Evolutionary conservation across 30 jellyfish, hydroid and myxozoan genomes (phyloP).

Genomic region (Hydractinia echinata): DNA sequence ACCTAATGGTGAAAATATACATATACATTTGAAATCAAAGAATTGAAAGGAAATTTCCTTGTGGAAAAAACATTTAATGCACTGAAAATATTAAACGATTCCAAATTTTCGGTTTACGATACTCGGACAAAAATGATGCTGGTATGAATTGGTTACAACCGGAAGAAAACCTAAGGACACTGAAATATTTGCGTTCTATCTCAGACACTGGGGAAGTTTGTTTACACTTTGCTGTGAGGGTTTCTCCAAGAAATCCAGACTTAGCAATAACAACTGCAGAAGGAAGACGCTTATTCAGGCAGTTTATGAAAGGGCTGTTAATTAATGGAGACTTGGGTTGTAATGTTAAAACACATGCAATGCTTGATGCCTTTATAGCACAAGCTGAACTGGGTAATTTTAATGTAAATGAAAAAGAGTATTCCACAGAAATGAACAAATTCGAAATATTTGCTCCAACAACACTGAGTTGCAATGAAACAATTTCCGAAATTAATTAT

Average conservation of each 20-base stretch:
- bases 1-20: too few relatives aligned
- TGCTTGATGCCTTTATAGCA: conserved; percentile 55
- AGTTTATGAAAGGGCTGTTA: conserved; percentile 47
- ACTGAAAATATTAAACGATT: conserved; percentile 24
- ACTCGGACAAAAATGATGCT: conserved; percentile 44
- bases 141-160: conserved; percentile 49
- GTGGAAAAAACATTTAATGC: conserved; percentile 21
- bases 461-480: not conserved
- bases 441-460: conserved; percentile 13
- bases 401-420: not conserved
- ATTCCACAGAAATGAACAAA: not conserved
- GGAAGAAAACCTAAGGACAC: conserved; percentile 30
- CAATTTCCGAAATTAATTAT: conserved; percentile 2
- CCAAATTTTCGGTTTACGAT: conserved; percentile 48
- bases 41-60: conserved; percentile 29
- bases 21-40: too few relatives aligned
- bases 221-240: conserved; percentile 38
- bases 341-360: conserved; percentile 54
- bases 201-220: conserved; percentile 18
- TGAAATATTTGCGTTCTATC: not conserved
- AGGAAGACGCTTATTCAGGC: conserved; percentile 46
- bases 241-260: conserved; percentile 63
- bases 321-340: conserved; percentile 50
- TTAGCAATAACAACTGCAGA: conserved; percentile 15
- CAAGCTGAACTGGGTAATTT: conserved; percentile 58